A percentile compares a stretch with the other conserved stretches of the same genome.
phyloP scores from a whole-genome alignment of 1,140 invertebrate species.

The Drosophila sp. region DNA sequence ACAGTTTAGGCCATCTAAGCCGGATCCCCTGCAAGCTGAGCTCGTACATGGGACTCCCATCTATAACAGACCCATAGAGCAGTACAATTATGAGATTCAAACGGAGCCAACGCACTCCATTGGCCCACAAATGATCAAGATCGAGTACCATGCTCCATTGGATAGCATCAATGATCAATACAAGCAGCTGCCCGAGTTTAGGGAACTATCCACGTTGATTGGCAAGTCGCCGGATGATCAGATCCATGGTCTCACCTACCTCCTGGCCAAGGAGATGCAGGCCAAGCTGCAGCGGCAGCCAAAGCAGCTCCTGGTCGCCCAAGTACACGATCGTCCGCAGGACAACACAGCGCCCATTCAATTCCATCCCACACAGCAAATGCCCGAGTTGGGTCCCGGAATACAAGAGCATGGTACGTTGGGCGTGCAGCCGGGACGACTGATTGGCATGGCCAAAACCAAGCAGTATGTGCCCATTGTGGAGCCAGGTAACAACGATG shows the following conservation, averaged over 20 bases:
- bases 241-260: conserved; percentile 78
- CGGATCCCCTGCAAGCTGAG: conserved; percentile 61
- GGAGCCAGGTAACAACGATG: conserved; percentile 66
- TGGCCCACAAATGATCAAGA: conserved; percentile 67
- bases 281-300: conserved; percentile 70
- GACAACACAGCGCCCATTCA: conserved; percentile 75
- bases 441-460: conserved; percentile 72
- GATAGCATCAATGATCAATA: conserved; percentile 71
- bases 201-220: conserved; percentile 72
- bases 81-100: conserved; percentile 60
- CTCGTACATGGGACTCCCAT: conserved; percentile 31
- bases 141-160: conserved; percentile 70
- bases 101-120: conserved; percentile 14
- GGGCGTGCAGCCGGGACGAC: conserved; percentile 61
- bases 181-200: conserved; percentile 73
- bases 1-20: conserved; percentile 69
- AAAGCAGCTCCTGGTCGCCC: conserved; percentile 45
- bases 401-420: conserved; percentile 43
- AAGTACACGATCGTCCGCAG: conserved; percentile 56
- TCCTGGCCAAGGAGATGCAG: conserved; percentile 82
- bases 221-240: conserved; percentile 83
- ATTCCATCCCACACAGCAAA: conserved; percentile 58
- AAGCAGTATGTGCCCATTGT: conserved; percentile 81
- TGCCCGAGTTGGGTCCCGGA: background rate
- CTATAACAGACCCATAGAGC: conserved; percentile 49